Evolutionary conservation across 2,113 vertebrate genomes (phyloP), one percentile per base, ranked within the genome.

Genomic region (Siniperca chuatsi): DNA sequence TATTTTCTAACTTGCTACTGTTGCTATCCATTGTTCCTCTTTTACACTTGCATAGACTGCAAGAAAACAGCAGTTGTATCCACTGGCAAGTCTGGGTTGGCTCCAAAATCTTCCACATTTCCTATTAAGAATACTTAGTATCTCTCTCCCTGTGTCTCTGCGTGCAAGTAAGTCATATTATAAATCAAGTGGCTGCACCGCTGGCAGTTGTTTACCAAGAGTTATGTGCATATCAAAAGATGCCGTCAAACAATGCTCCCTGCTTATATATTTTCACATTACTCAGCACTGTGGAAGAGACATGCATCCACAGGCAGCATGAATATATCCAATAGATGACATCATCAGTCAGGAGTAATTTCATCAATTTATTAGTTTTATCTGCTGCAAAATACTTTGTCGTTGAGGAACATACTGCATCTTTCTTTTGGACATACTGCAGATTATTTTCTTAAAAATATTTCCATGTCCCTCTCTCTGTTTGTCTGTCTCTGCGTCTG

Each of bases 161-260:
- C n/a, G 6, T 52, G 40, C 40, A 18, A 69, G 6, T 72, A 48
- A 60, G 33, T 77, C 54, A 21, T n/a, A 13, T 68, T 72, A 44
- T 73, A 44, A 75, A 85, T 82, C 54, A 73, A 37, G 52, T 37
- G 4, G 40, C 79, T 55, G 10, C 18, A 23, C 52, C 8, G 4
- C 70, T 54, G 62, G 64, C 64, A 48, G 62, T 50, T 66, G n/a
- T 86, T 84, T 75, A 55, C 21, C 2, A n/a, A 69, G n/a, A 46
- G 35, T 75, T 54, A 58, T 74, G 57, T 72, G 70, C 62, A 69
- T 52, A 78, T 69, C 13, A 61, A 74, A 67, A 44, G 67, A 52
- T 3, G 33, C 58, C 54, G 75, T 62, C 37, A 74, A 55, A 68
- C 46, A 69, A 18, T 20, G 48, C 21, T 54, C 42, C 79, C 23